A percentile compares a stretch with the other conserved stretches of the same genome.
Evolutionary conservation across 2,113 vertebrate species (phyloP).

Genomic region (Dendropsophus ebraccatus): DNA sequence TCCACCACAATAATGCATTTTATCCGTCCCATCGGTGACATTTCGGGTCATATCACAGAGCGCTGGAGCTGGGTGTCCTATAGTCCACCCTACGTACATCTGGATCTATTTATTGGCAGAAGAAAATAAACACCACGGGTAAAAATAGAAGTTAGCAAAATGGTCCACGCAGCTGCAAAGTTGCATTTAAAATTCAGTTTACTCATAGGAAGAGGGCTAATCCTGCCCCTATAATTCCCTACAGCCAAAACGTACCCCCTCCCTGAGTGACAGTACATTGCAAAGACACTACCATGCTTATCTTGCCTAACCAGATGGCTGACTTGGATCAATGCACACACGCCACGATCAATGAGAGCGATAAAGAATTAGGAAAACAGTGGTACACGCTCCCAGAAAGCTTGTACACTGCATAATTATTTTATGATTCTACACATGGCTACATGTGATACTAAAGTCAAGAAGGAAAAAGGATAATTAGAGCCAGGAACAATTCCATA

Average conservation of each 20-base stretch:
- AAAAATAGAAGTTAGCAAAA: constrained; percentile 79
- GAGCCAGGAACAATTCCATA: constrained; percentile 78
- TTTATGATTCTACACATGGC: constrained; percentile 91
- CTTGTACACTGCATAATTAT: constrained; percentile 90
- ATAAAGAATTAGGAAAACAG: constrained; percentile 97
- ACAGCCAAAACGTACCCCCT: constrained; percentile 98
- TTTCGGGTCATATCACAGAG: constrained; percentile 25
- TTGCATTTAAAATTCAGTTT: constrained; percentile 99
- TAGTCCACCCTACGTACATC: constrained; percentile 29
- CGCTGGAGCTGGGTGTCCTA: constrained; percentile 2
- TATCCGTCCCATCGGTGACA: constrained; percentile 26
- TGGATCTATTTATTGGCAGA: constrained; percentile 43
- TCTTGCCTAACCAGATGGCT: constrained; percentile 99
- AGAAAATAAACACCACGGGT: constrained; percentile 67
- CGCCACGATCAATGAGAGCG: constrained; percentile 99
- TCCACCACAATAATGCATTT: constrained; percentile 26
- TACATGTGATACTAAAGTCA: constrained; percentile 87
- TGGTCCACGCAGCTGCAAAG: constrained; percentile 80
- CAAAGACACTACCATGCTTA: constrained; percentile 99
- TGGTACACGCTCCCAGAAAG: constrained; percentile 89
- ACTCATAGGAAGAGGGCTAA: constrained; percentile 99
- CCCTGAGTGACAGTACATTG: constrained; percentile 99
- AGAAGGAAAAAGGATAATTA: constrained; percentile 85
- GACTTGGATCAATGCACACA: constrained; percentile 99
- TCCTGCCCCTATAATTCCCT: constrained; percentile 99